Conservation (phyloP, 2,888 invertebrate genomes). For the Chrysodeixis includens region DNA sequence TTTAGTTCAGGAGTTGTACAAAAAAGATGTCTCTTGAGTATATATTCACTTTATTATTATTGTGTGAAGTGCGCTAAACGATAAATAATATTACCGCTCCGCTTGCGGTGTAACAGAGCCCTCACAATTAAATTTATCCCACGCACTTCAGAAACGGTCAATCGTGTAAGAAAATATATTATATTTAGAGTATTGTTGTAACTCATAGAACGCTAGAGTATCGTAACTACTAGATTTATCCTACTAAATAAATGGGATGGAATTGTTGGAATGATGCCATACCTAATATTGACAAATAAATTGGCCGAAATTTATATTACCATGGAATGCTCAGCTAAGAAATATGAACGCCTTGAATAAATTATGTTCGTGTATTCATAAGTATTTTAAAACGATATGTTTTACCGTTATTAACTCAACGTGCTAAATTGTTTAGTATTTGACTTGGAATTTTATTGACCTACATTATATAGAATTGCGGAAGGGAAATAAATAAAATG, state of each 20-base stretch:
- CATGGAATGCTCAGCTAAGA: constrained; percentile 51
- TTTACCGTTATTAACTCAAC: constrained; percentile 32
- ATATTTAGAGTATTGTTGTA: constrained; percentile 29
- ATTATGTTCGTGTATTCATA: constrained; percentile 39
- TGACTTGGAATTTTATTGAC: constrained; percentile 11
- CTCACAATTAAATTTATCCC: constrained; percentile 25
- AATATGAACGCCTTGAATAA: constrained; percentile 52
- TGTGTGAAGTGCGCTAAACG: not conserved
- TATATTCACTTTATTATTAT: too few species aligned
- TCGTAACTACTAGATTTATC: constrained; percentile 46
- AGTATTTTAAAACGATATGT: constrained; percentile 44
- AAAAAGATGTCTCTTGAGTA: too few species aligned
- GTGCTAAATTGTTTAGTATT: constrained; percentile 31
- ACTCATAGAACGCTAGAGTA: constrained; percentile 31
- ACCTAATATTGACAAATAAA: constrained; percentile 65
- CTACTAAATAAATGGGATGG: constrained; percentile 64
- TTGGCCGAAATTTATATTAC: constrained; percentile 56
- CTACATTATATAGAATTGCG: constrained; percentile 9
- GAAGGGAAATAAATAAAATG: constrained; percentile 10
- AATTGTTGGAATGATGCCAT: constrained; percentile 72
- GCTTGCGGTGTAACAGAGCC: not conserved
- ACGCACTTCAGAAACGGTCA: constrained; percentile 20
- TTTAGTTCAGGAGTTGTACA: too few species aligned
- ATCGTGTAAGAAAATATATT: constrained; percentile 37
- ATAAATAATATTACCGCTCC: constrained; percentile 8